Conservation (phyloP, 2,113 vertebrate species). For the Pachycephala philippinensis region DNA sequence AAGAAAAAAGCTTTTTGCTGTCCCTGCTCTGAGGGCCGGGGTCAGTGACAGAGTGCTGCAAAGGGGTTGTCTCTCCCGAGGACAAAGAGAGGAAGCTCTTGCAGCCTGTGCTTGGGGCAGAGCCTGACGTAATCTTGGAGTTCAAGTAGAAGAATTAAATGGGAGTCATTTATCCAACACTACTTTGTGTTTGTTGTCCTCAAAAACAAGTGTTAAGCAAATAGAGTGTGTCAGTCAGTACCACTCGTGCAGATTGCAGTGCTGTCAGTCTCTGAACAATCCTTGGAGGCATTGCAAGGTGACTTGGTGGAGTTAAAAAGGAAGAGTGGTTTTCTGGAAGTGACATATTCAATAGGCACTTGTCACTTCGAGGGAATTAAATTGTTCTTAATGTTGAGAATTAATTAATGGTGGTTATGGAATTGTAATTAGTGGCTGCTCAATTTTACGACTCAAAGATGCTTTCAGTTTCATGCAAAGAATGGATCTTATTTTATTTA, state of each 20-base stretch:
- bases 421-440: not conserved
- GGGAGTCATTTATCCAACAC: not conserved
- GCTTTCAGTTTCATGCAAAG: not conserved
- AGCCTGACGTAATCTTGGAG: not conserved
- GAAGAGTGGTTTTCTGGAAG: not conserved
- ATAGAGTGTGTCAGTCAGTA: not conserved
- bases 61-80: not conserved
- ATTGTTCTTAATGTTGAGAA: not conserved
- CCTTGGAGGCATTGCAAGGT: not conserved
- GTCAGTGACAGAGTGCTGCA: not conserved
- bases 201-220: not conserved
- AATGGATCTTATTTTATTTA: not conserved
- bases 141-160: not conserved
- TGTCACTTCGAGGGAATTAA: not conserved
- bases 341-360: not conserved
- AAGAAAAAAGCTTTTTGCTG: not conserved
- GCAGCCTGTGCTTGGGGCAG: not conserved
- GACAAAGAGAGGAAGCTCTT: slow-evolving; percentile 44
- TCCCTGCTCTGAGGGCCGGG: not conserved
- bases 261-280: not conserved
- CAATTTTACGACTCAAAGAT: not conserved
- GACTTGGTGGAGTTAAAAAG: not conserved
- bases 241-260: not conserved
- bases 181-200: not conserved
- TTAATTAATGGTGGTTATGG: not conserved